phyloP scores from a whole-genome alignment of 2,888 invertebrate species.

The Amblyteles armatorius region DNA sequence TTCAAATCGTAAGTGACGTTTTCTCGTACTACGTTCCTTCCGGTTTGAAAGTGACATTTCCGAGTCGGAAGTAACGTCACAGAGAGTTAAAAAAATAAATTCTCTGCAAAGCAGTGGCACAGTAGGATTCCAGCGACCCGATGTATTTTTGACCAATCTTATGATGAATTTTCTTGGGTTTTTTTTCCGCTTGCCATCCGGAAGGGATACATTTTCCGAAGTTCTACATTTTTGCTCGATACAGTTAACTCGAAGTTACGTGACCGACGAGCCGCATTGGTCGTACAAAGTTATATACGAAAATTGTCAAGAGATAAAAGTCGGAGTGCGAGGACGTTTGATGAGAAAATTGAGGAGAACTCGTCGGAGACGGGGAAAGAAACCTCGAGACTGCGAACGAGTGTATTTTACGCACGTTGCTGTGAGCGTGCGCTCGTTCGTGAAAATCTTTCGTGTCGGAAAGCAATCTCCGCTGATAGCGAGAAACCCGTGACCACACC shows the following conservation, averaged over 20 bases:
- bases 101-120: too few relatives aligned
- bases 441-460: background rate
- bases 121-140: too few relatives aligned
- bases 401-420: background rate
- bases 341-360: background rate
- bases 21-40: too few relatives aligned
- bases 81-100: too few relatives aligned
- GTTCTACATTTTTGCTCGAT: too few relatives aligned
- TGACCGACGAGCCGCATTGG: background rate
- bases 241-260: background rate
- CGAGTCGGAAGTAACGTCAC: too few relatives aligned
- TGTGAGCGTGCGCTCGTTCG: background rate
- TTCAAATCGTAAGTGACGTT: too few relatives aligned
- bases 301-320: slow-evolving; percentile 2
- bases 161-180: too few relatives aligned
- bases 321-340: background rate
- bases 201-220: too few relatives aligned
- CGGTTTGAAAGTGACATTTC: too few relatives aligned
- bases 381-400: background rate
- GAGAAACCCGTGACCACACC: slow-evolving; percentile 48
- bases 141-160: too few relatives aligned
- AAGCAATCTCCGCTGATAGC: background rate
- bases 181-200: too few relatives aligned
- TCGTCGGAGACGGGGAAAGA: background rate
- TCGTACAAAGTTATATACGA: background rate